Evolutionary conservation across 2,113 vertebrate species (phyloP), one percentile per base, ranked within the genome.

Genomic region (Vulpes vulpes): DNA sequence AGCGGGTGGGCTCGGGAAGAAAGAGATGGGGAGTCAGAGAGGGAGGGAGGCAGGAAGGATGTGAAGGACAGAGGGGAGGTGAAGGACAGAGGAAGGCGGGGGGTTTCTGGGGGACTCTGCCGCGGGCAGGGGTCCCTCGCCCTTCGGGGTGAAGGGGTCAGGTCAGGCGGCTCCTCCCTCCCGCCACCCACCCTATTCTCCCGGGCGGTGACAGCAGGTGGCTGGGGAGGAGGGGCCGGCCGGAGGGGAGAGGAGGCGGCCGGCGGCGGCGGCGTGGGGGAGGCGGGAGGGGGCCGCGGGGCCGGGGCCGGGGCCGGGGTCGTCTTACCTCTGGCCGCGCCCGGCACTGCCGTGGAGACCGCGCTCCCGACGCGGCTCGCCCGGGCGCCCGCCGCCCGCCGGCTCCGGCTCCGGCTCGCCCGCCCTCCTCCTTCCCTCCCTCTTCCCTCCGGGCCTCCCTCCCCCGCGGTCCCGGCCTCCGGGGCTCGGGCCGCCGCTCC

Each of bases 321-420:
- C 96, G 62, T 65, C 98, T 97, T 98, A 98, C 98, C 98, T 98
- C 96, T 3, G 59, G 89, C 89, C 84, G 97, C 57, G 86, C 89
- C 96, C 60, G 2, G 89, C 93, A 95, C 98, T 82, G 98, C 98
- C 91, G 89, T 95, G 98, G 96, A 98, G 98, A 98, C 97, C 71
- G 92, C 97, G 89, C 98, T 97, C 98, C 96, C 97, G 89, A 83
- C 93, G 67, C 94, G 49, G 82, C 95, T 88, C 81, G 82, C 86
- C 62, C 32, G 51, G 91, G 96, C 97, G 96, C 95, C 84, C 51
- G 92, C 96, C 92, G 85, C 89, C 95, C 38, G 97, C 95, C 60
- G 23, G 96, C 97, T 94, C 94, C 60, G 23, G 96, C 97, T 94
- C 94, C 53, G 6, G 74, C 90, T 81, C 89, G 60, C 64, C 76